Evolutionary conservation across 30 jellyfish, hydroid and myxozoan species (phyloP), one percentile per base, ranked within the genome.

Genomic region (Haliclystus octoradiatus): DNA sequence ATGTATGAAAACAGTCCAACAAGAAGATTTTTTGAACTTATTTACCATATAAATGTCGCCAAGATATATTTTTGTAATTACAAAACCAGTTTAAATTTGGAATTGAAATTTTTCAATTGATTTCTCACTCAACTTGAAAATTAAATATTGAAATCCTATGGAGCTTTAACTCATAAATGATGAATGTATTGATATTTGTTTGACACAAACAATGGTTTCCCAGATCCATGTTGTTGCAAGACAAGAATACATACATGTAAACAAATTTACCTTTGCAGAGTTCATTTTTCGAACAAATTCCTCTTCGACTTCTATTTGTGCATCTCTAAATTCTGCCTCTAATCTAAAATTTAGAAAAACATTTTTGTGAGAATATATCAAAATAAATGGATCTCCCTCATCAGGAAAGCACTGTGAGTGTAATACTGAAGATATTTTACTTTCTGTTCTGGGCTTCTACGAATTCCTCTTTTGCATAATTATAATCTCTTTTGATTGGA

Each of bases 381-480:
- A 57, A 57, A 57, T n/a, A 46, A 12, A 12, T n/a, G n/a, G 60
- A 12, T 9, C 19, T 12, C 60, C n/a, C n/a, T n/a, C n/a, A n/a
- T n/a, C n/a, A n/a, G n/a, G n/a, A n/a, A n/a, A n/a, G n/a, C n/a
- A n/a, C n/a, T n/a, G n/a, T n/a, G n/a, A n/a, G n/a, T n/a, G n/a
- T n/a, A n/a, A n/a, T n/a, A n/a, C n/a, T n/a, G n/a, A n/a, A n/a
- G 23, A 1, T 32, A 14, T 33, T 50, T n/a, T 63, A 85, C 96
- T 81, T 79, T 31, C 79, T 86, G 70, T 85, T 85, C 51, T 85
- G 96, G 68, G 74, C 84, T 28, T 47, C 72, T 31, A 64, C 50
- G 53, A 85, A 70, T 57, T 85, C 96, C 35, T 74, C 62, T 74
- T 77, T 85, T 1, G 96, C 96, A 65, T 52, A 85, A 35, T 85